These are phyloP conservation scores for Mesochorus sp. DNA, from an alignment of 2,888 invertebrate genomes.

Conservation along the genomic window DNA sequence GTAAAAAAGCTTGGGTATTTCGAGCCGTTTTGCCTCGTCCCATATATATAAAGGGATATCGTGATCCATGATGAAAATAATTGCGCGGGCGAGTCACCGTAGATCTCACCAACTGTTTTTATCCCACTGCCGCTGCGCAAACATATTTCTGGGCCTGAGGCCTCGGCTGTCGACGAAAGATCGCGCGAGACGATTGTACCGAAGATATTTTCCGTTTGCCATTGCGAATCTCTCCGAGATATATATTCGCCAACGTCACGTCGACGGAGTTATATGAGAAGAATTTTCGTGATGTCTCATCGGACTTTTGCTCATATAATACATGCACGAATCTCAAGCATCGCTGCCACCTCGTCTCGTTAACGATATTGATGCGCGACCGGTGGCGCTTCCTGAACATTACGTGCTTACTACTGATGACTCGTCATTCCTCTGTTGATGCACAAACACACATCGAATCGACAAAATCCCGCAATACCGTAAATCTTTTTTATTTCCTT, in stretches of 20 bases:
- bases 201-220: slow-evolving; percentile 36
- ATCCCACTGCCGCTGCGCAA: not conserved
- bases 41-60: not conserved
- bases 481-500: not conserved
- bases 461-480: slow-evolving; percentile 9
- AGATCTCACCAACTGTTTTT: not conserved
- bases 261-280: slow-evolving; percentile 42
- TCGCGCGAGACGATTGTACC: slow-evolving; percentile 39
- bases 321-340: not conserved
- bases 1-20: not conserved
- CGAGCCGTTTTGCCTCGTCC: not conserved
- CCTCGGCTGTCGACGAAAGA: slow-evolving; percentile 13
- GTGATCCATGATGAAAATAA: slow-evolving; percentile 15
- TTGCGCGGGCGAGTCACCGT: slow-evolving; percentile 1
- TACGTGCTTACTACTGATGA: slow-evolving; percentile 19
- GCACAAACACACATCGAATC: not conserved
- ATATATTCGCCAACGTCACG: slow-evolving; percentile 20
- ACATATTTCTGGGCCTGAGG: not conserved
- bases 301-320: slow-evolving; percentile 23
- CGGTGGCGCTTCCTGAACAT: slow-evolving; percentile 51
- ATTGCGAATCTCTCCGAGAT: slow-evolving; percentile 21
- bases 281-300: slow-evolving; percentile 23
- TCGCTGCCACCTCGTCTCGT: slow-evolving; percentile 50
- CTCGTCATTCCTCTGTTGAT: slow-evolving; percentile 23
- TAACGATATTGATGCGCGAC: slow-evolving; percentile 58